Conservation (phyloP, 2,797 vertebrate species). For the Sebastes itinus region DNA sequence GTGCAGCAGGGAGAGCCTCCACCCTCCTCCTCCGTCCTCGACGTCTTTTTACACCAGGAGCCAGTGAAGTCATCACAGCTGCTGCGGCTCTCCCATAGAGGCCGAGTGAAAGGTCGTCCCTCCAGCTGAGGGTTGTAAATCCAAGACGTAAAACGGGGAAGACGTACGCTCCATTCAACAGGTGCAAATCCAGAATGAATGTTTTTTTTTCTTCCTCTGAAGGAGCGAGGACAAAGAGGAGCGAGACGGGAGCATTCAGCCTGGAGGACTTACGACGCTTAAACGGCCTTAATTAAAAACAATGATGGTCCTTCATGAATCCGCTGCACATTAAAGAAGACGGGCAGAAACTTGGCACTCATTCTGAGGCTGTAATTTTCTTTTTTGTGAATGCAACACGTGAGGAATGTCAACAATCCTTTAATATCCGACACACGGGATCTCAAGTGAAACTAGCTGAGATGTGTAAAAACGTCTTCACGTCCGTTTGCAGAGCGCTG, state of each 20-base stretch:
- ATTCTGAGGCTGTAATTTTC: background rate
- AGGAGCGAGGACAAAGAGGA: conserved; percentile 46
- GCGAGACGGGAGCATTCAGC: conserved; percentile 49
- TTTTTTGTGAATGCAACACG: background rate
- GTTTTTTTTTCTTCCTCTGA: conserved; percentile 6
- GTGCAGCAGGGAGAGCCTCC: conserved; percentile 29
- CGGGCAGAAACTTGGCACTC: conserved; percentile 28
- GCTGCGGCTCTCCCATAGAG: conserved; percentile 62
- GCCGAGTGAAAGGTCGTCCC: conserved; percentile 70
- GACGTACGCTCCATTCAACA: conserved; percentile 76
- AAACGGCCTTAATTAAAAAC: conserved; percentile 37
- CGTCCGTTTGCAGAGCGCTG: background rate
- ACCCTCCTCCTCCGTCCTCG: background rate
- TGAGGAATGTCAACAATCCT: conserved; percentile 1
- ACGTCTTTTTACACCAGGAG: conserved; percentile 55
- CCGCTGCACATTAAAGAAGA: conserved; percentile 16
- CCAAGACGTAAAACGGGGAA: conserved; percentile 74
- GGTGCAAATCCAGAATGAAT: conserved; percentile 77
- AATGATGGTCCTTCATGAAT: conserved; percentile 45
- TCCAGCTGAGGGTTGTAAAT: conserved; percentile 84
- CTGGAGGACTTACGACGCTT: conserved; percentile 42
- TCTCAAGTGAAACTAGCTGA: conserved; percentile 15
- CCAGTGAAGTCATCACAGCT: conserved; percentile 77
- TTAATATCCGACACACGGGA: background rate
- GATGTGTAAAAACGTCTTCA: background rate